Evolutionary conservation across 1,140 invertebrate genomes (phyloP).

Genomic region (Pomacea maculata): DNA sequence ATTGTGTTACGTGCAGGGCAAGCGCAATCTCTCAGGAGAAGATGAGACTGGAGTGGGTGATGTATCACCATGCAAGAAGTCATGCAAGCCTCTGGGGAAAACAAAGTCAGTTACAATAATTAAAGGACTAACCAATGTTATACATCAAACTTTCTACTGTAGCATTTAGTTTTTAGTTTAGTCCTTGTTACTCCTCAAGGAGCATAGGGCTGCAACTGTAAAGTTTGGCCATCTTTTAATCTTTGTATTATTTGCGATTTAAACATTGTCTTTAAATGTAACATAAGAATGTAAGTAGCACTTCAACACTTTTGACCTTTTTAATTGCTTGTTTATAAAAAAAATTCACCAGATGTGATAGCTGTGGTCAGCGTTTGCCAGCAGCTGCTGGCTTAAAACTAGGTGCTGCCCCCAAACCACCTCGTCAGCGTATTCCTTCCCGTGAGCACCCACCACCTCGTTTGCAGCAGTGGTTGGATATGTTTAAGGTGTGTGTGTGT

Average conservation of each 20-base stretch:
- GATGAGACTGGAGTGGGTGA: slow-evolving; percentile 2
- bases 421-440: slow-evolving; percentile 72
- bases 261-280: no score
- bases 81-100: background rate
- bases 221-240: background rate
- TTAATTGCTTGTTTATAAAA: background rate
- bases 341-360: slow-evolving; percentile 3
- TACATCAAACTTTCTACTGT: no score
- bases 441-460: slow-evolving; percentile 84
- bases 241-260: no score
- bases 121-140: background rate
- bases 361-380: slow-evolving; percentile 11
- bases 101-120: background rate
- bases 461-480: slow-evolving; percentile 79
- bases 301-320: background rate
- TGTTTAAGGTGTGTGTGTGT: slow-evolving; percentile 73
- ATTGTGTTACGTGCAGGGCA: background rate
- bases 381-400: background rate
- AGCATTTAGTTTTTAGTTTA: no score
- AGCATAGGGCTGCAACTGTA: no score
- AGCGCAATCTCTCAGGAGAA: background rate
- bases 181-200: no score
- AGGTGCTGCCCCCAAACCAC: background rate
- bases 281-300: no score
- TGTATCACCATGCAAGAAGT: slow-evolving; percentile 6